Evolutionary conservation across 2,113 vertebrate species (phyloP), one percentile per base, ranked within the genome.

Genomic region (Herpetotheres cachinnans): DNA sequence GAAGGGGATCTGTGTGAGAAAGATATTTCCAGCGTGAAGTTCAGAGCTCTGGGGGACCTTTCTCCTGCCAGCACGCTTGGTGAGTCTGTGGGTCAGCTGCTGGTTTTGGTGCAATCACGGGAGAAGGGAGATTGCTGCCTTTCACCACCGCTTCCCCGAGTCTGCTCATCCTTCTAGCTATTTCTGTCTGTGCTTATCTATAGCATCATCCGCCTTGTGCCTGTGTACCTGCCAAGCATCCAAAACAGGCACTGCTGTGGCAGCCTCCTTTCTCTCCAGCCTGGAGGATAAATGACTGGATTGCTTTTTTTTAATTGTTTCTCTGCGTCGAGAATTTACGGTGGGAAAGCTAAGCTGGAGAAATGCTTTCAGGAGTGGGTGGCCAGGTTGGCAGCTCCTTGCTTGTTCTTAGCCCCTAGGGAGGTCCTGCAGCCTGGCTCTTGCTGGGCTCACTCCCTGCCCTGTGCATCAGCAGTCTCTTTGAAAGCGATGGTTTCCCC

Each of bases 181-280:
- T 97, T 95, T 96, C 86, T 94, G 88, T 90, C 95, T 61, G n/a
- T 4, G 44, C 67, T 88, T 95, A 89, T 97, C 93, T 94, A 67
- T 95, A 94, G 92, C 90, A 94, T 95, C 96, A 94, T 65, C 71
- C 66, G 46, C 62, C 83, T 94, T 66, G 82, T 85, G 92, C 85
- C 65, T 92, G 88, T 90, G 79, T 94, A 97, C 90, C 96, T 97
- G 95, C 80, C 89, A 96, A 84, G 94, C 89, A 95, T 97, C 95
- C 92, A 66, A 81, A 97, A 49, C 86, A 93, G 76, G 77, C 83
- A 24, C 52, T 86, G 89, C 90, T 76, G 82, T 92, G 89, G 80
- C 88, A 97, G 86, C 52, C 50, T 86, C 29, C 47, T 90, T 90
- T 90, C 74, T 90, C 74, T 88, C 69, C 69, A 91, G 65, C 77